These are phyloP conservation scores for Prunella strophiata DNA, from an alignment of 2,797 vertebrate species.

Conservation along the genomic window DNA sequence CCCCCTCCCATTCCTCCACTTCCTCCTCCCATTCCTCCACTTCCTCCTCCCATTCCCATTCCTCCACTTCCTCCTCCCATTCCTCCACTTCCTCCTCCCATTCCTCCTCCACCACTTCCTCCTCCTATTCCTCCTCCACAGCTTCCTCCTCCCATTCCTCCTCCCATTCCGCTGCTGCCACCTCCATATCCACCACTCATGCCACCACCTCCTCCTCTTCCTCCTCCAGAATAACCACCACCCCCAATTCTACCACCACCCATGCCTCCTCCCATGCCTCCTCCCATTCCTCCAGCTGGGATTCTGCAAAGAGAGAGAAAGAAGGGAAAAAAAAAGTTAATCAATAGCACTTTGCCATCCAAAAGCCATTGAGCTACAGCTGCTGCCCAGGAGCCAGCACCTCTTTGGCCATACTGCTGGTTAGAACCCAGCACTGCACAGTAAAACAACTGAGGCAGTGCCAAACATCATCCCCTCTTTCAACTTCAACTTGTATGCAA, in stretches of 20 bases:
- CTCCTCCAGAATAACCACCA: conserved; percentile 46
- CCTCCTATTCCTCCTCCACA: neutral
- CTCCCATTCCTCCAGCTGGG: conserved; percentile 44
- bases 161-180: neutral
- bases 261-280: conserved; percentile 23
- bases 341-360: neutral
- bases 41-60: neutral
- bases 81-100: conserved; percentile 25
- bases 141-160: neutral
- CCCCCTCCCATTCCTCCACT: conserved; percentile 12
- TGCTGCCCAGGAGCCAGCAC: neutral
- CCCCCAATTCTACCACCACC: conserved; percentile 52
- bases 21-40: neutral
- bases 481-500: neutral
- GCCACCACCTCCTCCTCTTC: conserved; percentile 27
- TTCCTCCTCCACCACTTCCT: neutral
- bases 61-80: neutral
- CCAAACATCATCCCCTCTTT: neutral
- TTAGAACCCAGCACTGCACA: neutral
- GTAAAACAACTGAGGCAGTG: neutral
- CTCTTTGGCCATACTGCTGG: neutral
- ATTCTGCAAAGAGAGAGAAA: conserved; percentile 52
- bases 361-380: neutral
- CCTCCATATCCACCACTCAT: conserved; percentile 29
- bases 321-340: neutral